Base-by-base conservation (phyloP, 2,888 invertebrate species). In the Brenthis ino region DNA sequence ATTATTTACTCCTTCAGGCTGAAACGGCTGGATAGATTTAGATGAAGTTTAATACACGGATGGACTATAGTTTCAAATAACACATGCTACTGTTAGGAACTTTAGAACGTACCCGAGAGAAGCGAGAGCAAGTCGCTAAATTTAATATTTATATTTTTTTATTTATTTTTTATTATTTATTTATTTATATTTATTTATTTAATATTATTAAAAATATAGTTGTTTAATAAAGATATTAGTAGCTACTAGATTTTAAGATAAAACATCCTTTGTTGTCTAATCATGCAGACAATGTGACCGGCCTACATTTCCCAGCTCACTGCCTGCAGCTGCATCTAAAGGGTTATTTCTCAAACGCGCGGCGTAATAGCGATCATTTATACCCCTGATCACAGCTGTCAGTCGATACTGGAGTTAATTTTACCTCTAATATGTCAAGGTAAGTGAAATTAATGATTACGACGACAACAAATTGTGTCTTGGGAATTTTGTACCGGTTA, bases 321-420 rank as follows among this genome's bases (percentile, higher is more conserved):
- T 77, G 77, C 76, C 76, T 83, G 78, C 84, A 86, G 85, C 84
- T 86, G 86, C 86, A 88, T 78, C 83, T 73, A 82, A 84, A 81
- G 82, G 85, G 87, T 83, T 87, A 87, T 88, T 87, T 88, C 88
- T 89, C 88, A 88, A 86, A 83, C 82, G 79, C 82, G 83, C 77
- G 77, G 79, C 76, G 79, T 87, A 86, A 87, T 85, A 79, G 84
- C 69, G 72, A 82, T 83, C 86, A 87, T 89, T 88, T 87, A 82
- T 88, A 85, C 82, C 80, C 74, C 80, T 81, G 82, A 86, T 86
- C 83, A 83, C 81, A 76, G 74, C 79, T 85, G 83, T 83, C 83
- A 79, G 82, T 81, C 81, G 78, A 79, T 75, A 76, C 76, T 79
- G 76, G 77, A 80, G 76, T 76, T 79, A 82, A 81, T 82, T 81